Percentiles rank a stretch among this genome's conserved stretches.
Evolutionary conservation across 2,797 vertebrate genomes (phyloP).

Genomic region (Anolis apletophallus): DNA sequence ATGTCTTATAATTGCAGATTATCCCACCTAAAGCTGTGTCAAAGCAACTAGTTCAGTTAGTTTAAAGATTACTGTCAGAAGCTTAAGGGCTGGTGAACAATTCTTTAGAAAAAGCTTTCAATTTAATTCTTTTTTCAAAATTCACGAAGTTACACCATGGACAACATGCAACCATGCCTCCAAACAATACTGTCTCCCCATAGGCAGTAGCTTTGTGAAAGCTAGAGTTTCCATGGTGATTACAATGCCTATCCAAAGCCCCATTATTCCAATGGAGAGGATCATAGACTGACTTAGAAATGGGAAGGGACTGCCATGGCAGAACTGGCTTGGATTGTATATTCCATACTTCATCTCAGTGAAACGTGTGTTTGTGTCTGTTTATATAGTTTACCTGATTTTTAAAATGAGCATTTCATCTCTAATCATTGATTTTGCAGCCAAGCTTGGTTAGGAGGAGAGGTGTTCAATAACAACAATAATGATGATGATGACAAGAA

Average conservation of each 20-base stretch:
- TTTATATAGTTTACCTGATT: not conserved
- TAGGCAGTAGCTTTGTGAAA: conserved; percentile 13
- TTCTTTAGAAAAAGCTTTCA: not conserved
- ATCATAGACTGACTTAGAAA: conserved; percentile 2
- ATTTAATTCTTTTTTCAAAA: no score
- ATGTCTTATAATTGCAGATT: conserved; percentile 18
- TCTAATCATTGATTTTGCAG: conserved; percentile 40
- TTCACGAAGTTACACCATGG: no score
- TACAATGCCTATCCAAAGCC: conserved; percentile 11
- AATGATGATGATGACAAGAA: no score
- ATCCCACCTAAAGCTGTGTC: not conserved
- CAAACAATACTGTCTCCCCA: no score
- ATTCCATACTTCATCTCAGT: not conserved
- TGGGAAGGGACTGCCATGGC: not conserved
- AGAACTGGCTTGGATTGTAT: not conserved
- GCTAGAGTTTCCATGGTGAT: not conserved
- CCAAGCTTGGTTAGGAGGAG: conserved; percentile 10
- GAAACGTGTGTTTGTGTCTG: not conserved
- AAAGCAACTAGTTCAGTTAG: not conserved
- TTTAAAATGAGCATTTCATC: not conserved
- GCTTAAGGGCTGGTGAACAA: not conserved
- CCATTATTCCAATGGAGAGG: not conserved
- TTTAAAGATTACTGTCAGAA: not conserved
- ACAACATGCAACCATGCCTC: no score
- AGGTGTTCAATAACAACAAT: not conserved